Percentiles rank a stretch among this genome's conserved stretches.
Evolutionary conservation across 2,797 vertebrate species (phyloP).

Genomic region (Arremon aurantiirostris): DNA sequence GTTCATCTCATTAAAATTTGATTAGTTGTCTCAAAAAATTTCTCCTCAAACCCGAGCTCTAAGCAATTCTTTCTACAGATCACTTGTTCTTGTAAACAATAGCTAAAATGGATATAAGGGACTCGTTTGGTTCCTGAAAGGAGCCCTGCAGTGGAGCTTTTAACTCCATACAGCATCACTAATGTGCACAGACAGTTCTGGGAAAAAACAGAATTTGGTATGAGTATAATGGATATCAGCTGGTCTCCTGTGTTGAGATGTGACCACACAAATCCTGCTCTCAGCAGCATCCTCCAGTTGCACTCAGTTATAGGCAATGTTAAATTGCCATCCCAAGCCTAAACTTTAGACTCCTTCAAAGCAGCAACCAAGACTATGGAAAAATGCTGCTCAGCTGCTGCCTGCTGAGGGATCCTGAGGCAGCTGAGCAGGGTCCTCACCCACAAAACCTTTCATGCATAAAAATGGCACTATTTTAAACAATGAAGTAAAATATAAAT

Average conservation of each 20-base stretch:
- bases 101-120: background rate
- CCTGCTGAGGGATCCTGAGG: background rate
- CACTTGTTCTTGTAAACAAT: background rate
- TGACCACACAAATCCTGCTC: background rate
- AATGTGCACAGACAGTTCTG: background rate
- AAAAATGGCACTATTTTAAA: background rate
- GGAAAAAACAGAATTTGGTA: background rate
- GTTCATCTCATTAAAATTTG: background rate
- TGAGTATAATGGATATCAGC: accelerated
- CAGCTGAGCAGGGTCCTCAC: background rate
- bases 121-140: background rate
- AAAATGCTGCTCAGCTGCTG: background rate
- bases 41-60: background rate
- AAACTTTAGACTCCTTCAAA: background rate
- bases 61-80: background rate
- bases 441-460: background rate
- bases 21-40: background rate
- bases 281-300: background rate
- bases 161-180: background rate
- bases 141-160: background rate
- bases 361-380: background rate
- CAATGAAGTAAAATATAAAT: background rate
- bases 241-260: background rate
- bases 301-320: background rate
- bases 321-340: background rate